Evolutionary conservation across 1,140 invertebrate species (phyloP), one percentile per base, ranked within the genome.

Genomic region (Drosophila saltans): DNA sequence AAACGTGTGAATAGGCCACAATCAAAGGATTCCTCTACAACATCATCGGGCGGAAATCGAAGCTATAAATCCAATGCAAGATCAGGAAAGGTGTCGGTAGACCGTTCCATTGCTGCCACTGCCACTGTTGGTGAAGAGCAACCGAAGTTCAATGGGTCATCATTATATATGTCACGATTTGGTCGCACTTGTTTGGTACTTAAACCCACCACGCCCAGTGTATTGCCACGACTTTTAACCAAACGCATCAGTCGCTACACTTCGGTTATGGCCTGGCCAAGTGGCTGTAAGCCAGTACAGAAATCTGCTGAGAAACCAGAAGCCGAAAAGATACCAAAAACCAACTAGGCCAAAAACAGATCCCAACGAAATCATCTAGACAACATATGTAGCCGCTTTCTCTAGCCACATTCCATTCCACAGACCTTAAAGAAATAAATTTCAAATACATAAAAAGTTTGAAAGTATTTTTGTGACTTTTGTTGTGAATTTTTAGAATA

Each of bases 131-230:
- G n/a, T 11, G 10, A 26, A 16, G 9, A 41, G 3, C 30, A 21
- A 33, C 24, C 10, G 21, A 52, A 36, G 6, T 36, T 24, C 11
- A 28, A 41, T 8, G 3, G 6, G 7, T 58, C 30, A 7, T 58
- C 75, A 3, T n/a, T 83, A 1, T 88, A 58, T 30, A 33, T 73
- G 36, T 72, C 76, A 28, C 80, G 83, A 8, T 83, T 67, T 40
- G 83, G 83, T 33, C 77, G 76, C 45, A 78, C 69, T 65, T 86
- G 76, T 24, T 9, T 86, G 45, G 33, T 86, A 30, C 59, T 86
- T 11, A 72, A 67, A 41, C 83, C 83, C 55, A 75, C 66, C 26
- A 24, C 36, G 1, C 57, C 26, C 8, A 28, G 55, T 7, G 16
- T 48, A 28, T 16, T 75, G 6, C 48, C 74, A 9, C 45, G 75